phyloP scores from a whole-genome alignment of 1,140 invertebrate species.

The Dryas iulia region DNA sequence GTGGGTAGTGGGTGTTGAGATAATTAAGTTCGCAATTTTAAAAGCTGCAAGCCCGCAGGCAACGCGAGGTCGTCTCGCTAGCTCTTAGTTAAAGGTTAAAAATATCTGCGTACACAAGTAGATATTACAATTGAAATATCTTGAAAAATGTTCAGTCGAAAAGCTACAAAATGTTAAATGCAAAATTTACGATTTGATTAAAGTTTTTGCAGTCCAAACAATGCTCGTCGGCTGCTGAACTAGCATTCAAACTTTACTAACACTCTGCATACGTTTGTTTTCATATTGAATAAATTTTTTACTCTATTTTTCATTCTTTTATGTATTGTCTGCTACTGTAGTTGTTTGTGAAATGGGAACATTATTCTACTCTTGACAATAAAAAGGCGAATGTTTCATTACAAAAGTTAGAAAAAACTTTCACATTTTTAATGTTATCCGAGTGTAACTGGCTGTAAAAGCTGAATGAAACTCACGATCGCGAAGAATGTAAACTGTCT shows the following conservation, averaged over 20 bases:
- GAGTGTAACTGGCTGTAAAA: conserved; percentile 17
- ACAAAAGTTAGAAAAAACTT: conserved; percentile 18
- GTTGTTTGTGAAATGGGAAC: conserved; percentile 23
- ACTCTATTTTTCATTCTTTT: conserved; percentile 17
- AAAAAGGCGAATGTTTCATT: conserved; percentile 26
- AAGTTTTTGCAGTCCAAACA: conserved; percentile 21
- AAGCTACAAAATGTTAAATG: conserved; percentile 16
- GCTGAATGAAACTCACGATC: background rate
- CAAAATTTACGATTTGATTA: conserved; percentile 22
- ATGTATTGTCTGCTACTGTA: conserved; percentile 23
- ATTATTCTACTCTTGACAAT: conserved; percentile 26
- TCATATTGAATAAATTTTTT: conserved; percentile 31
- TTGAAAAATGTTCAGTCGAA: conserved; percentile 15
- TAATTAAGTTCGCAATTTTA: background rate
- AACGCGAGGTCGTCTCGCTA: background rate
- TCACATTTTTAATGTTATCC: conserved; percentile 18
- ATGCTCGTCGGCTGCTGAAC: conserved; percentile 24
- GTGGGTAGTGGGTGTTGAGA: background rate
- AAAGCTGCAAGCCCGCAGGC: background rate
- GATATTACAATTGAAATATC: conserved; percentile 10
- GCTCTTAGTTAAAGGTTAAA: background rate
- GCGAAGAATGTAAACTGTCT: background rate
- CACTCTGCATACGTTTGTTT: conserved; percentile 28
- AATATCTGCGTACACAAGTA: background rate
- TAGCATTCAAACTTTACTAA: conserved; percentile 30